Conservation (phyloP, 2,797 vertebrate species). For the Hoplostethus mediterraneus region DNA sequence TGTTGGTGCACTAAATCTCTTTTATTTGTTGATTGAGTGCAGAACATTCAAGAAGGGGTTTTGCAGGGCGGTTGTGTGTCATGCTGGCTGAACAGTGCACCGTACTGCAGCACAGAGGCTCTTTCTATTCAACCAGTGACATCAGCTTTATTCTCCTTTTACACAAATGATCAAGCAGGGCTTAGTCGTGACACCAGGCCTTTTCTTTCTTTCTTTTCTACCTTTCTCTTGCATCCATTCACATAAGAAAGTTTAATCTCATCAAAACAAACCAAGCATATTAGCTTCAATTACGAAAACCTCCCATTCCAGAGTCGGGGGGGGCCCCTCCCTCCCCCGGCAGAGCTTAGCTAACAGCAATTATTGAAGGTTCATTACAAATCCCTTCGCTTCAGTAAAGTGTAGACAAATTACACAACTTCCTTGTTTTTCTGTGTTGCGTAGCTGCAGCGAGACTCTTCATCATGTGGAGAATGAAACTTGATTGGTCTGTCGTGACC, state of each 20-base stretch:
- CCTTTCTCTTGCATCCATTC: slow-evolving; percentile 59
- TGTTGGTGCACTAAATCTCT: slow-evolving; percentile 30
- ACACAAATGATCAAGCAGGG: slow-evolving; percentile 59
- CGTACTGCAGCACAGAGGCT: slow-evolving; percentile 33
- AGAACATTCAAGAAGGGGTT: slow-evolving; percentile 20
- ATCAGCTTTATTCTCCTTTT: slow-evolving; percentile 56
- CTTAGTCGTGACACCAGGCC: slow-evolving; percentile 49
- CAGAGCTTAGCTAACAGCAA: slow-evolving; percentile 50
- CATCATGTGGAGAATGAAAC: neutral
- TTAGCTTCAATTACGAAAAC: slow-evolving; percentile 72
- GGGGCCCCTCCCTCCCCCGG: slow-evolving; percentile 13
- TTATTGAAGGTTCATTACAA: slow-evolving; percentile 67
- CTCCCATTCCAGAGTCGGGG: slow-evolving; percentile 53
- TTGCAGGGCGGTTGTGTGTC: slow-evolving; percentile 4
- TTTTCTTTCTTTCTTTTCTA: slow-evolving; percentile 25
- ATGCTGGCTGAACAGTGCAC: neutral
- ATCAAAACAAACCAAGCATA: slow-evolving; percentile 73
- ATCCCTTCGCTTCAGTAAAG: slow-evolving; percentile 44
- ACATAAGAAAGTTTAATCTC: slow-evolving; percentile 69
- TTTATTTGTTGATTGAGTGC: slow-evolving; percentile 46
- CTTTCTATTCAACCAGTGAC: slow-evolving; percentile 53
- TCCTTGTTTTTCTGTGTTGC: slow-evolving; percentile 27
- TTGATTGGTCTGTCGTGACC: neutral
- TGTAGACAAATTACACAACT: slow-evolving; percentile 50
- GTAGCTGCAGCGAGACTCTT: slow-evolving; percentile 1